These are phyloP conservation scores for Neoarius graeffei DNA, from an alignment of 2,113 vertebrate genomes.

Conservation along the genomic window DNA sequence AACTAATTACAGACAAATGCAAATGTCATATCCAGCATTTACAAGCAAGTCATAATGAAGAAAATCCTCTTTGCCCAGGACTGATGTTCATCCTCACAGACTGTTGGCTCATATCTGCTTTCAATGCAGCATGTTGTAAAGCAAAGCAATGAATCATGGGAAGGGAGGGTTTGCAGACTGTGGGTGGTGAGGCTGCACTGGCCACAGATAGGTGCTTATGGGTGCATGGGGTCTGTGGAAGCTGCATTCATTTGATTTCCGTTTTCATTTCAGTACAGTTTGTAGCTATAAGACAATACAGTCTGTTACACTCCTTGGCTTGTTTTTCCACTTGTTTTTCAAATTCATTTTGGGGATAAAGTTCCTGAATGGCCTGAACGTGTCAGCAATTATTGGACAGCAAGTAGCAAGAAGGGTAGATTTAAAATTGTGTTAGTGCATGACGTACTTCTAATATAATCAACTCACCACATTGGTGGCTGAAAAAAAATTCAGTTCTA, in stretches of 20 bases:
- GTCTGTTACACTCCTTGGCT: neutral
- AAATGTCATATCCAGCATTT: conserved; percentile 27
- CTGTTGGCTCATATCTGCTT: conserved; percentile 45
- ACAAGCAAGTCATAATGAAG: conserved; percentile 40
- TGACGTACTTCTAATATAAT: neutral
- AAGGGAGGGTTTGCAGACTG: neutral
- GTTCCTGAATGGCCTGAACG: neutral
- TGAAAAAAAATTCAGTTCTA: neutral
- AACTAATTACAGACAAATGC: conserved; percentile 46
- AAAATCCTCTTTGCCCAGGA: conserved; percentile 57
- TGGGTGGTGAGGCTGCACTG: neutral
- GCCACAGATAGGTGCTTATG: neutral
- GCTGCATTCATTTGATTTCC: neutral
- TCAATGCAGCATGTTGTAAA: conserved; percentile 22
- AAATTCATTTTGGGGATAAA: neutral
- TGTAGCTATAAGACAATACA: neutral
- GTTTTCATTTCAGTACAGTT: neutral
- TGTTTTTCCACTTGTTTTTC: neutral
- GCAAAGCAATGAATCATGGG: conserved; percentile 42
- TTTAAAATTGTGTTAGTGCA: neutral
- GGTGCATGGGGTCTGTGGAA: neutral
- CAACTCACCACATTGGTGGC: neutral
- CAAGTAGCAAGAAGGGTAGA: neutral
- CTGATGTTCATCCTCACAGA: conserved; percentile 46
- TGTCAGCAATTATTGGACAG: neutral